Base-by-base conservation (phyloP, 1,140 invertebrate genomes). In the Lysiphlebus fabarum region DNA sequence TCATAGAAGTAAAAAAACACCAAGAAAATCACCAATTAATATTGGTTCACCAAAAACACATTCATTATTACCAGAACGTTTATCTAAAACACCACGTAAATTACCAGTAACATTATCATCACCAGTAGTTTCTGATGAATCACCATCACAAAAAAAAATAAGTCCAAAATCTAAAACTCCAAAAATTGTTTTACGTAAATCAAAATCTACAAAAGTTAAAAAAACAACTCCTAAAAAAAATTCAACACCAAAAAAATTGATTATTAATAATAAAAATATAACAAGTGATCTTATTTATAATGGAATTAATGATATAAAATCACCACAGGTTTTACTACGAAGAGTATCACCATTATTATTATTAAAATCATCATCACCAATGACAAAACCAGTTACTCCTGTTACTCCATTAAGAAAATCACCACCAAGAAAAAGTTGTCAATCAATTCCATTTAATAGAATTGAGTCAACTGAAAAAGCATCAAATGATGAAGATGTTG, bases 21-120 rank as follows among this genome's bases (percentile, higher is more conserved):
- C 69, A 2, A 63, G 61, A 59, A 69, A 64, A 55, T 71, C 69
- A 7, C 69, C 69, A 17, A 47, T 63, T 34, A 67, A 68, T 62
- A 42, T 68, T 5, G 66, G 66, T 12, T 71, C 69, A 36, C 69
- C 69, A 12, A 71, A 71, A 44, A 65, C 65, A 11, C 67, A 67
- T 47, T 54, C 65, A 0, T 37, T 58, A 0, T 44, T 55, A 11
- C 56, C 66, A 11, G 17, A 62, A 7, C 53, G 61, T 11, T 12
- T 63, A 11, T 62, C 62, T 1, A 71, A 66, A 56, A 67, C 65
- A 5, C 66, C 65, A 38, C 58, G 66, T 53, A 71, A 68, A 42
- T 59, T 71, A 7, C 56, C 65, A 9, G 59, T 71, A 10, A 37
- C 50, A 1, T 33, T 37, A 34, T 61, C 64, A 2, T 68, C 66